Conservation (phyloP, 35 echinoderm and acorn worm species). For the Lytechinus pictus region DNA sequence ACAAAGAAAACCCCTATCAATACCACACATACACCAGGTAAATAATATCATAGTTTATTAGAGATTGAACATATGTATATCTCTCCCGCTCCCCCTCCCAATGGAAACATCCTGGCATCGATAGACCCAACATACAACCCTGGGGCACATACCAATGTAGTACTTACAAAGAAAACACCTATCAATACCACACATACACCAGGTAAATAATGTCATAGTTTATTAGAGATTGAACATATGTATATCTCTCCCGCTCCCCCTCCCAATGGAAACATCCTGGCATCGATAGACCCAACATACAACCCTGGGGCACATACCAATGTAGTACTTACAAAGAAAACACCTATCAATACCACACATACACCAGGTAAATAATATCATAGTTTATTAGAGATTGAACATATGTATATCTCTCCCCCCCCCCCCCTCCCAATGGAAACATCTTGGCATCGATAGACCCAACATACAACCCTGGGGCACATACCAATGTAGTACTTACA, state of each 20-base stretch:
- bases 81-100: neutral
- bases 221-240: too few relatives aligned
- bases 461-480: conserved; percentile 25
- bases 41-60: neutral
- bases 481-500: conserved; percentile 48
- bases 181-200: neutral
- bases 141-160: conserved; percentile 38
- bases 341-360: too few relatives aligned
- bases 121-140: conserved; percentile 64
- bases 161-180: conserved; percentile 44
- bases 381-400: too few relatives aligned
- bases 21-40: neutral
- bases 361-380: too few relatives aligned
- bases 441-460: neutral
- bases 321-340: conserved; percentile 26
- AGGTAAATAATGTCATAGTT: neutral
- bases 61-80: too few relatives aligned
- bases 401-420: too few relatives aligned
- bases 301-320: neutral
- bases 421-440: too few relatives aligned
- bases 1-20: conserved; percentile 18
- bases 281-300: conserved; percentile 49
- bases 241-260: too few relatives aligned
- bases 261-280: too few relatives aligned
- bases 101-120: conserved; percentile 44